Base-by-base conservation (phyloP, 1,140 invertebrate genomes). In the Drosophila busckii region DNA sequence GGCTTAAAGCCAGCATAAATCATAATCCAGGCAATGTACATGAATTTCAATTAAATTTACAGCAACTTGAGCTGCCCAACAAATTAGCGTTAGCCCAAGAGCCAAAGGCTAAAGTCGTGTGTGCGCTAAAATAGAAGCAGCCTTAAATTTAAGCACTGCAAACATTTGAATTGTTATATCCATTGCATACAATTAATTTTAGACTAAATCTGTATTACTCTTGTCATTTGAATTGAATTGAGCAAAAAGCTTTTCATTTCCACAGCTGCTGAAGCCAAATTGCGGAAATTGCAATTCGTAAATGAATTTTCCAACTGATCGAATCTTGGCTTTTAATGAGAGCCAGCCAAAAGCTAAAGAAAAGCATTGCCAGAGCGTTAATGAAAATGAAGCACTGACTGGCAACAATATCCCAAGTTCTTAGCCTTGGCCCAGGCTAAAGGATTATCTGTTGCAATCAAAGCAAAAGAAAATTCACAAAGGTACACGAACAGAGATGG, bases 301-400 rank as follows among this genome's bases (percentile, higher is more conserved):
- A 70, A 70, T 70, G 55, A 76, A 66, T 70, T 76, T 70, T 42
- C 56, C 65, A 44, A 66, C 35, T 66, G 70, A 76, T 76, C 61
- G 55, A 70, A 41, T 70, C 62, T 58, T 20, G 52, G 41, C 49
- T 50, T 67, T 76, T 52, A 70, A 66, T 70, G 55, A 54, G 28
- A 35, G 23, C 23, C 45, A 54, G n/a, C n/a, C n/a, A 54, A 64
- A 53, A 25, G 25, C 15, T 20, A 37, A 31, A 45, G 26, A 25
- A 48, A 58, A 37, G 17, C 15, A 41, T 6, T 4, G 10, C 25
- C 23, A 41, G 13, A 16, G 19, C 25, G 37, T 63, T 54, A 71
- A 78, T 71, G 37, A 59, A 35, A 44, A 45, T n/a, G 19, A 31
- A 28, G 10, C 26, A 15, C 25, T 31, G 26, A 13, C 25, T 52